Conservation (phyloP, 2,888 invertebrate genomes). For the Lithophane semibrunnea region DNA sequence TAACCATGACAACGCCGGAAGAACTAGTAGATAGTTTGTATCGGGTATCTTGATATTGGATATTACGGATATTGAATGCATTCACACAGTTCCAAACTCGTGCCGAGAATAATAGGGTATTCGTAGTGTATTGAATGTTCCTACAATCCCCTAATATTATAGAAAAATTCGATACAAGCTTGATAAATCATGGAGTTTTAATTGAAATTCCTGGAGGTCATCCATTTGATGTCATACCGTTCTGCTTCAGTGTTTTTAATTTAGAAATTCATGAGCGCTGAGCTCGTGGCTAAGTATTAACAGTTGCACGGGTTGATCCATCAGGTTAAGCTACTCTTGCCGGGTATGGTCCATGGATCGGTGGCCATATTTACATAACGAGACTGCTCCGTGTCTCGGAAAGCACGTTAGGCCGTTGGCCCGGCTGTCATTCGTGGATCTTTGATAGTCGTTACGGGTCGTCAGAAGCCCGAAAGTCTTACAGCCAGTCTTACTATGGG, state of each 20-base stretch:
- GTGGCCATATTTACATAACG: no score
- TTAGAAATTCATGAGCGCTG: not conserved
- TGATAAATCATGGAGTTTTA: not conserved
- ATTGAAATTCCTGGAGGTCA: constrained; percentile 27
- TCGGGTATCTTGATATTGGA: not conserved
- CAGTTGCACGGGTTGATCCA: no score
- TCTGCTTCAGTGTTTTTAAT: not conserved
- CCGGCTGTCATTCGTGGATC: no score
- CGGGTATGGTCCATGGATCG: no score
- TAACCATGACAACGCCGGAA: constrained; percentile 30
- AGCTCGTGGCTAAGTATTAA: no score
- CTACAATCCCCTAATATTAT: not conserved
- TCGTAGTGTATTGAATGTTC: not conserved
- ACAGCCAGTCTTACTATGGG: no score
- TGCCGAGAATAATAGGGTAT: constrained; percentile 10
- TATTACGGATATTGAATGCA: constrained; percentile 28
- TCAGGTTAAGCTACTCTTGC: no score
- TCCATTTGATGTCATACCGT: not conserved
- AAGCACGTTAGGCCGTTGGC: no score
- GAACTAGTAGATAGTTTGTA: constrained; percentile 27
- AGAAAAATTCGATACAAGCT: not conserved
- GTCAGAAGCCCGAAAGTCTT: no score
- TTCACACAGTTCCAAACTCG: constrained; percentile 26
- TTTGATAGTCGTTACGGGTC: no score
- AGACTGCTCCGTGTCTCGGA: no score